Evolutionary conservation across 2,797 vertebrate genomes (phyloP).

Genomic region (Euphonia xanthogaster): DNA sequence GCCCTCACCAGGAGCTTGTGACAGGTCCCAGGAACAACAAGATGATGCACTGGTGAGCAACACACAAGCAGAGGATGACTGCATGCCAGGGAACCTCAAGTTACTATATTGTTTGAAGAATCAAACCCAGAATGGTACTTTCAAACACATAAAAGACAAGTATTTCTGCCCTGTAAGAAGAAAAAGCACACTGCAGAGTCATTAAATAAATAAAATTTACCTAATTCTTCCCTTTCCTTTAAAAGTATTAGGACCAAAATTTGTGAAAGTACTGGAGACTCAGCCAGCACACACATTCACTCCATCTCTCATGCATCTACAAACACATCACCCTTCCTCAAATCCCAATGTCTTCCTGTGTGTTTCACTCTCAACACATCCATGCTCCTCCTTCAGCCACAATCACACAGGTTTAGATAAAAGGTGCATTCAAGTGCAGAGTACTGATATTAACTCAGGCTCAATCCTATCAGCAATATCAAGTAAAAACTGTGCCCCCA

Average conservation of each 20-base stretch:
- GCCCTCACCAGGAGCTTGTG: background rate
- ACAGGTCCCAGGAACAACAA: background rate
- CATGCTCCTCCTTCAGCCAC: background rate
- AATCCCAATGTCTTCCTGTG: background rate
- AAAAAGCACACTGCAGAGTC: background rate
- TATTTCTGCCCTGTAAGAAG: background rate
- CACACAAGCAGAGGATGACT: background rate
- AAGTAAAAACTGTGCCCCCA: background rate
- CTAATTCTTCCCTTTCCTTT: background rate
- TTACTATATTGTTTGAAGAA: background rate
- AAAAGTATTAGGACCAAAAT: background rate
- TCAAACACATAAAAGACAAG: background rate
- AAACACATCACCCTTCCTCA: background rate
- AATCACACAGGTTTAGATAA: background rate
- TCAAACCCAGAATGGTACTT: background rate
- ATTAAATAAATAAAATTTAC: constrained; percentile 23
- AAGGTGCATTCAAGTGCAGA: constrained; percentile 62
- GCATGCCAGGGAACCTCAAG: background rate
- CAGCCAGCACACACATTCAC: background rate
- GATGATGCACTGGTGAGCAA: background rate
- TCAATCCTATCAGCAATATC: background rate
- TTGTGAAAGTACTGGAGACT: background rate
- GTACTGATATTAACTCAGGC: background rate
- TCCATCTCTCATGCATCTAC: background rate
- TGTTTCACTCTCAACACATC: background rate